Percentiles rank a stretch among this genome's conserved stretches.
phyloP scores from a whole-genome alignment of 2,113 vertebrate genomes.

The Microcebus jonahi region DNA sequence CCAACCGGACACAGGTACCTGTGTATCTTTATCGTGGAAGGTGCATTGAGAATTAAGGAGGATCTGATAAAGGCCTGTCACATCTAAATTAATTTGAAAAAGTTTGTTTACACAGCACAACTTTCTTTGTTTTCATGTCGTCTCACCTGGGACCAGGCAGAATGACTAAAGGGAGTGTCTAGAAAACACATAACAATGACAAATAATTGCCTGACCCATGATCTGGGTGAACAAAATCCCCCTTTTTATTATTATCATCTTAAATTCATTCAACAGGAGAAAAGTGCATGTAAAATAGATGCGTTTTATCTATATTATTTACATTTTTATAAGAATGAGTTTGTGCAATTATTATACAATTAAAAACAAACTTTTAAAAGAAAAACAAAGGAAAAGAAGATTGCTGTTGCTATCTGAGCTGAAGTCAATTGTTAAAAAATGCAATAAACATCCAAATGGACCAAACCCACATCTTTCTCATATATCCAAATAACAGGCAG shows the following conservation, averaged over 20 bases:
- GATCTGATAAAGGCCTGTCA: not conserved
- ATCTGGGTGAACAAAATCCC: not conserved
- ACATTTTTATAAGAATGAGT: not conserved
- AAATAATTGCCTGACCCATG: not conserved
- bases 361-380: slow-evolving; percentile 23
- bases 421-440: slow-evolving; percentile 15
- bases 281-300: not conserved
- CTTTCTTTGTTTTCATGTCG: not conserved
- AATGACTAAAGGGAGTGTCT: not conserved
- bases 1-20: not conserved
- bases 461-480: not conserved
- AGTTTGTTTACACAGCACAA: not conserved
- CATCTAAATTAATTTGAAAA: not conserved
- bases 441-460: not conserved
- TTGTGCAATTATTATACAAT: not conserved
- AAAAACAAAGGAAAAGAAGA: not conserved
- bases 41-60: not conserved
- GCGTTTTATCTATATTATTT: not conserved
- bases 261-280: not conserved
- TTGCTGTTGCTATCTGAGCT: not conserved
- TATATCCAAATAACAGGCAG: not conserved
- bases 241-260: not conserved
- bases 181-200: not conserved
- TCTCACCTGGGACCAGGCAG: not conserved
- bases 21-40: not conserved